Base-by-base conservation (phyloP, 2,888 invertebrate species). In the Sympetrum striolatum region DNA sequence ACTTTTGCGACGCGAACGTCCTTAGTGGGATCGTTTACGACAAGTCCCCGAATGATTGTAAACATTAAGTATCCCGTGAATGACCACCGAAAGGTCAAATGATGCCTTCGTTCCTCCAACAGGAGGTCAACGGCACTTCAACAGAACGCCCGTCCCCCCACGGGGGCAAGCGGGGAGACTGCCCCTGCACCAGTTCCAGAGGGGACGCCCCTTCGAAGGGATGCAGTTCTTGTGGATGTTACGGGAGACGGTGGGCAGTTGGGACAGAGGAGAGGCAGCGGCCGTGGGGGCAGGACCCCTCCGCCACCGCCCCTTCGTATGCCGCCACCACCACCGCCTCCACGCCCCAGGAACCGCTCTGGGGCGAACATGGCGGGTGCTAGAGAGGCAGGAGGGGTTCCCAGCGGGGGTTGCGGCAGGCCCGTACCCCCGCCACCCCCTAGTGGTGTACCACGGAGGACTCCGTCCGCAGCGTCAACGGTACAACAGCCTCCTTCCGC, bases 221-320 rank as follows among this genome's bases (percentile, higher is more conserved):
- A 80, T 18, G 80, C 31, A n/a, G 73, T 79, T 39, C 79, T 79
- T 18, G 73, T 80, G 79, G 90, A 79, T 53, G 90, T 90, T 14
- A 31, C 80, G 31, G 90, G 48, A 48, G 90, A 64, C 37, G 86
- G 86, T n/a, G 15, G 82, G 37, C 25, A 53, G 53, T 18, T 64
- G n/a, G 64, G 58, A 35, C 22, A 14, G 53, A 25, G 44, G 73
- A 22, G 64, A 79, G 44, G 90, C 91, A 92, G 35, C 80, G 90
- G 8, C 91, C 91, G 90, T 81, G n/a, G 37, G 90, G 90, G 90
- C 90, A 80, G 60, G 80, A 90, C 91, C 37, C 94, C 93, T 91
- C 94, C 92, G 31, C 93, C 93, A 2, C 94, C 95, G 0, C 95
- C 93, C 31, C 94, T 95, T 0, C 93, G 94, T 0, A 94, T 94